Conservation (phyloP, 2,888 invertebrate genomes). For the Hemaris fuciformis region DNA sequence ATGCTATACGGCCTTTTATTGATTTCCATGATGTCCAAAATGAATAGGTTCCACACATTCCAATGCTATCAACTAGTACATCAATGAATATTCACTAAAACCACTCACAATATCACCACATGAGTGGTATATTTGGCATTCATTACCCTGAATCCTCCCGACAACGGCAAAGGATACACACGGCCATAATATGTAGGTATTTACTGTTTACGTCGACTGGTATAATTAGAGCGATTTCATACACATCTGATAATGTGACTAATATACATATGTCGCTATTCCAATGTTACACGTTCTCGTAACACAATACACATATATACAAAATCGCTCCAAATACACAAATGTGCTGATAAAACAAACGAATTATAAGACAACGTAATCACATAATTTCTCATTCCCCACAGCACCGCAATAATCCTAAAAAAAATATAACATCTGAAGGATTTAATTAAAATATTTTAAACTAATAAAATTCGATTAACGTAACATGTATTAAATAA, state of each 20-base stretch:
- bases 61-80: background rate
- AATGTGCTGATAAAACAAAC: background rate
- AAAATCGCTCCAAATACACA: slow-evolving; percentile 4
- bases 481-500: background rate
- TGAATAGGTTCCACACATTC: background rate
- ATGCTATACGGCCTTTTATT: background rate
- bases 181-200: background rate
- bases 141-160: slow-evolving; percentile 19
- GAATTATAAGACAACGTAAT: background rate
- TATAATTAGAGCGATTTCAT: background rate
- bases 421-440: background rate
- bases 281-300: background rate
- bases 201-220: background rate
- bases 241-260: background rate
- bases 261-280: background rate
- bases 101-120: slow-evolving; percentile 22
- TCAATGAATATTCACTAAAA: background rate
- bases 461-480: background rate
- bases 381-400: background rate
- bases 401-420: background rate
- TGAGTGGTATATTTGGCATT: slow-evolving; percentile 13
- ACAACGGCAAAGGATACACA: background rate
- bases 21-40: slow-evolving; percentile 1
- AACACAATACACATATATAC: background rate
- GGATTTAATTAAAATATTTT: background rate